Percentiles rank a stretch among this genome's conserved stretches.
Evolutionary conservation across 2,797 vertebrate genomes (phyloP).

Genomic region (Acrossocheilus wenchowensis): DNA sequence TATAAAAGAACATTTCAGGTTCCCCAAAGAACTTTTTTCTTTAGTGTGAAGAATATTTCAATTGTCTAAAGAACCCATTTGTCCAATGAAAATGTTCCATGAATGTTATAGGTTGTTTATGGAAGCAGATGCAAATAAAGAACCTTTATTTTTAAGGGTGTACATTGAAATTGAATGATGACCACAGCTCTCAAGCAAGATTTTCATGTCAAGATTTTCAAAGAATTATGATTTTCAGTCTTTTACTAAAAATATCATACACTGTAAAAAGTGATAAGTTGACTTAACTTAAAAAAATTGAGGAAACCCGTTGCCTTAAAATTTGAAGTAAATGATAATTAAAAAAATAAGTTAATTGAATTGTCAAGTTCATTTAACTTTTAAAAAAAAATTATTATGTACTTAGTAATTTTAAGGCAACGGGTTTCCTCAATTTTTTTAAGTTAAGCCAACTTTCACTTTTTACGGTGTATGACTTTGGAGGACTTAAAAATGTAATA

Average conservation of each 20-base stretch:
- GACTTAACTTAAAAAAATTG: too few relatives aligned
- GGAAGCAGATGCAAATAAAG: not conserved
- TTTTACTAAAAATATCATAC: not conserved
- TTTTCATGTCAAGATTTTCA: not conserved
- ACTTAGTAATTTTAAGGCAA: too few relatives aligned
- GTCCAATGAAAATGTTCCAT: not conserved
- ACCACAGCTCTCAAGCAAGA: not conserved
- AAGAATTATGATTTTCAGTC: not conserved
- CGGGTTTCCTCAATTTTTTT: too few relatives aligned
- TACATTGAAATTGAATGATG: not conserved
- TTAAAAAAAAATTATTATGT: too few relatives aligned
- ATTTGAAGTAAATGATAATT: too few relatives aligned
- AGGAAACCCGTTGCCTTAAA: too few relatives aligned
- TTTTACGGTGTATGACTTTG: not conserved
- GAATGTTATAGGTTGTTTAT: not conserved
- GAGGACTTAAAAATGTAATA: not conserved
- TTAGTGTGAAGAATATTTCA: not conserved
- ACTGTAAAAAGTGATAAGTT: too few relatives aligned
- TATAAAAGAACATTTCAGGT: not conserved
- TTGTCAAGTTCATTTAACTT: too few relatives aligned
- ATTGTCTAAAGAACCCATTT: not conserved
- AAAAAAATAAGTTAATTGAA: too few relatives aligned
- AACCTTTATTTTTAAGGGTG: not conserved
- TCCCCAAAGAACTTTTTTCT: not conserved
- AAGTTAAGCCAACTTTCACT: too few relatives aligned